These are phyloP conservation scores for Helogale parvula DNA, from an alignment of 2,113 vertebrate species.

Conservation along the genomic window DNA sequence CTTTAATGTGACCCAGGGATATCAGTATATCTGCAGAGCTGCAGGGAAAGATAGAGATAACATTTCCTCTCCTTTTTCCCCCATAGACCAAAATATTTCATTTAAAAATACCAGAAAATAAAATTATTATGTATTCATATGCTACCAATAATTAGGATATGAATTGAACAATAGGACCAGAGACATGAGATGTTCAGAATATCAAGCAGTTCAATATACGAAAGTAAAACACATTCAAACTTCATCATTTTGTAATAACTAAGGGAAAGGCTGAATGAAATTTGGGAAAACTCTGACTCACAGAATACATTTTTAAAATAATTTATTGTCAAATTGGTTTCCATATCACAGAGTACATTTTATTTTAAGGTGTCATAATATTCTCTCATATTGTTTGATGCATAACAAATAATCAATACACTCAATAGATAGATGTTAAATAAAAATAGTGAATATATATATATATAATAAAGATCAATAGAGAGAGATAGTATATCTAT, in stretches of 20 bases:
- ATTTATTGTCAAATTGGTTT: too few species aligned
- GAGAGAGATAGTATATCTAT: too few species aligned
- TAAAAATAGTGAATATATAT: background rate
- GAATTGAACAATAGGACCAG: background rate
- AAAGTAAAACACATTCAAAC: background rate
- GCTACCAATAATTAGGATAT: background rate
- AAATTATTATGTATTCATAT: background rate
- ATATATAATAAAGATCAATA: background rate
- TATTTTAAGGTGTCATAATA: background rate
- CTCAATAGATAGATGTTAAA: background rate
- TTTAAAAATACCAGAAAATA: constrained; percentile 1
- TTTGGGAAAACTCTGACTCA: background rate
- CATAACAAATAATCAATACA: background rate
- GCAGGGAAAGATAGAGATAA: background rate
- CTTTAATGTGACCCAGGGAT: background rate
- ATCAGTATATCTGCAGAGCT: background rate
- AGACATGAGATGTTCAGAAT: background rate
- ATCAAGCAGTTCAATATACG: background rate
- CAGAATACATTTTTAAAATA: background rate
- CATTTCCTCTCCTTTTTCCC: background rate
- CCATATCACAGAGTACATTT: background rate
- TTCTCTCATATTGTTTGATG: background rate
- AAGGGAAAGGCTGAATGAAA: background rate
- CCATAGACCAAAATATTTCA: background rate
- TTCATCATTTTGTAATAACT: background rate